These are phyloP conservation scores for Hyperoodon ampullatus DNA, from an alignment of 2,113 vertebrate species.

Conservation along the genomic window DNA sequence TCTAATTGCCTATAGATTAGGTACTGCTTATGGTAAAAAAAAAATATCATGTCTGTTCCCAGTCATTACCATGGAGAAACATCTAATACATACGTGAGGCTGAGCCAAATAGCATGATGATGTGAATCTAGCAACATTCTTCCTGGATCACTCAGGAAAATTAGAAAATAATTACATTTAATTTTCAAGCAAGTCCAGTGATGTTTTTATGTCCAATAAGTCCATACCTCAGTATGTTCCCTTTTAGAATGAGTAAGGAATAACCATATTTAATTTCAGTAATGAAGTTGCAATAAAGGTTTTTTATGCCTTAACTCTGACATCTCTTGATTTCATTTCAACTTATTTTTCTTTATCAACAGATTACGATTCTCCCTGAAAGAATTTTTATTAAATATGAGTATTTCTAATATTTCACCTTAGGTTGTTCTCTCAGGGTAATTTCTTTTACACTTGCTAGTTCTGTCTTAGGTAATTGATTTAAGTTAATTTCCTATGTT, in stretches of 20 bases:
- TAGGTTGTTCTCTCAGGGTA: not conserved
- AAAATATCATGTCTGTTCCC: not conserved
- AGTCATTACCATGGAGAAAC: not conserved
- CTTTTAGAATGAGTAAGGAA: not conserved
- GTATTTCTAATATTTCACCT: not conserved
- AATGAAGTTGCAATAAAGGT: not conserved
- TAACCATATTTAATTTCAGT: not conserved
- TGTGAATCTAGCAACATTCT: not conserved
- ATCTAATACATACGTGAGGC: not conserved
- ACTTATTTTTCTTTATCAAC: not conserved
- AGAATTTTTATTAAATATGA: not conserved
- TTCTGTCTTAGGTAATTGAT: not conserved
- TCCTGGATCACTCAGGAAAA: slow-evolving; percentile 2
- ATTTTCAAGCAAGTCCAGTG: not conserved
- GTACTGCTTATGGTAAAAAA: not conserved
- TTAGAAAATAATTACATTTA: not conserved
- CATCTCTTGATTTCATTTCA: not conserved
- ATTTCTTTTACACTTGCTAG: slow-evolving; percentile 9
- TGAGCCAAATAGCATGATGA: not conserved
- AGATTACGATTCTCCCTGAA: not conserved
- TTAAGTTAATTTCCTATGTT: not conserved
- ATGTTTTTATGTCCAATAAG: not conserved
- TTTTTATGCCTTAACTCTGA: not conserved
- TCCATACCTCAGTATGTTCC: not conserved
- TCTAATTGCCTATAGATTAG: not conserved